A percentile compares a stretch with the other conserved stretches of the same genome.
These are phyloP conservation scores for Neuroterus valhalla DNA, from an alignment of 1,140 invertebrate species.

Conservation along the genomic window DNA sequence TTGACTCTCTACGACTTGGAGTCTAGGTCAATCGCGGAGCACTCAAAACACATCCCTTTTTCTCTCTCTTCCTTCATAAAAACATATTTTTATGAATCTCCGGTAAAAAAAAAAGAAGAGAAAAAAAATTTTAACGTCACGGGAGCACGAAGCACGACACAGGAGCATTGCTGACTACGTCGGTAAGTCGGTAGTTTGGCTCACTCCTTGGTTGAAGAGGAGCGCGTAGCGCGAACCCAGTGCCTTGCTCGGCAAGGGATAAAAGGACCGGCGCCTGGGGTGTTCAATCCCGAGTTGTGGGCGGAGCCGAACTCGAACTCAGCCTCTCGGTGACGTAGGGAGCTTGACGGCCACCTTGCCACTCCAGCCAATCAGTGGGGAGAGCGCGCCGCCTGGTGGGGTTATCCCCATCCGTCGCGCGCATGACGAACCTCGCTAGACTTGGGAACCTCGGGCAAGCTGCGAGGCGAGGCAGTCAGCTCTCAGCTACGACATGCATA, in stretches of 20 bases:
- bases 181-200: constrained; percentile 54
- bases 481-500: constrained; percentile 77
- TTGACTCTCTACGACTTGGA: too few species aligned
- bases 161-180: constrained; percentile 50
- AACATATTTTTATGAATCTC: too few species aligned
- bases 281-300: constrained; percentile 49
- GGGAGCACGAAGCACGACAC: constrained; percentile 62
- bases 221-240: constrained; percentile 68
- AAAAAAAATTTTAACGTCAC: constrained; percentile 32
- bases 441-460: constrained; percentile 70
- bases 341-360: constrained; percentile 73
- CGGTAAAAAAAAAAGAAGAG: too few species aligned
- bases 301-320: constrained; percentile 54
- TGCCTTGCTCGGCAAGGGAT: constrained; percentile 62
- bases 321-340: constrained; percentile 69
- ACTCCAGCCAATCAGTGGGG: constrained; percentile 57
- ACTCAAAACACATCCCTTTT: too few species aligned
- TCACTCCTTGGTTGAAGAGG: constrained; percentile 50
- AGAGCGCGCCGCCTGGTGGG: constrained; percentile 48
- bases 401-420: constrained; percentile 60
- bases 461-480: constrained; percentile 75
- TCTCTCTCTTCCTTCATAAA: too few species aligned
- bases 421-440: constrained; percentile 67
- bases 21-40: too few species aligned
- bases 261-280: constrained; percentile 58